Percentiles rank a stretch among this genome's conserved stretches.
Conservation (phyloP, 2,113 vertebrate genomes). For the Ondatra zibethicus region DNA sequence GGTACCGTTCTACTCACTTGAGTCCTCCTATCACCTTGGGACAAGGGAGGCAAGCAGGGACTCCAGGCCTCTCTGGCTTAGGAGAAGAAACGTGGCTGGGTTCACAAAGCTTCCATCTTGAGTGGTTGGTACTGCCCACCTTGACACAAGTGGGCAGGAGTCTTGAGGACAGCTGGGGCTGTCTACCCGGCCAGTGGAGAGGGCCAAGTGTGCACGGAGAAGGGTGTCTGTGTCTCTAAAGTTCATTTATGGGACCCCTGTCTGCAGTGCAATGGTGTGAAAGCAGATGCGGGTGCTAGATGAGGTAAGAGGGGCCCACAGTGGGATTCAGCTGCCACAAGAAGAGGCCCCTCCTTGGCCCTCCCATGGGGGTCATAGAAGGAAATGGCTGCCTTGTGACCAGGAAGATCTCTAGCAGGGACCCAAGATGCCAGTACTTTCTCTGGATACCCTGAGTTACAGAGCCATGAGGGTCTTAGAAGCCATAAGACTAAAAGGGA, state of each 20-base stretch:
- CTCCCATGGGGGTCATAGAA: fast-evolving
- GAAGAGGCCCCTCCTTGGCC: no score
- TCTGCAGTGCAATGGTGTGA: neutral
- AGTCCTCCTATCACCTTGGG: neutral
- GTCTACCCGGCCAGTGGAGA: neutral
- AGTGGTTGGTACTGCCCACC: fast-evolving
- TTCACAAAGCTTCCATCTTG: neutral
- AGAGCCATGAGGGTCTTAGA: neutral
- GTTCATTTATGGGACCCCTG: neutral
- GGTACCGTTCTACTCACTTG: neutral
- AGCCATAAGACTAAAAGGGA: neutral
- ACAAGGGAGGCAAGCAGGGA: neutral
- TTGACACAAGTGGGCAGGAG: neutral
- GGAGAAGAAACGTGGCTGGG: fast-evolving
- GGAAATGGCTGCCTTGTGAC: fast-evolving
- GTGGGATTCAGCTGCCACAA: neutral
- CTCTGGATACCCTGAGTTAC: neutral
- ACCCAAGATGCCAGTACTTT: neutral
- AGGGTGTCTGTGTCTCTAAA: no score
- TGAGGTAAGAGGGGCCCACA: neutral
- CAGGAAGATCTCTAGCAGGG: neutral
- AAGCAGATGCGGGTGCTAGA: neutral
- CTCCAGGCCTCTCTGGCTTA: fast-evolving
- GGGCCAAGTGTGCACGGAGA: neutral
- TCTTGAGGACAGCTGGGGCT: neutral